Conservation (phyloP, 2,888 invertebrate genomes). For the Teleiodes luculella region DNA sequence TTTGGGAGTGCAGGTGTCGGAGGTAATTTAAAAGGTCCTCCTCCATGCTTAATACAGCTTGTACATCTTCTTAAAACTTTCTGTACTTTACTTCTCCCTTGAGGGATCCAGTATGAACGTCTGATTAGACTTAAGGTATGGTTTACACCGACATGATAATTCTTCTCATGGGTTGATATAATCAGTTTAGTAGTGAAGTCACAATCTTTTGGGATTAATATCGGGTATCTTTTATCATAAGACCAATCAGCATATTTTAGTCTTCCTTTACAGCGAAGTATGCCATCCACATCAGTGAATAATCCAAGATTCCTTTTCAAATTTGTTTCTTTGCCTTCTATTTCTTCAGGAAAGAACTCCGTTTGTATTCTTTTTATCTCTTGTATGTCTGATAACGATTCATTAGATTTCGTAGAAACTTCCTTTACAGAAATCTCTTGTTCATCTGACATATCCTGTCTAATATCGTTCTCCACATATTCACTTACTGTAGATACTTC, state of each 20-base stretch:
- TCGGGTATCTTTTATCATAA: slow-evolving; percentile 4
- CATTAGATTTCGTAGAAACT: too few species aligned
- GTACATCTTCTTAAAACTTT: neutral
- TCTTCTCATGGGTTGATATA: neutral
- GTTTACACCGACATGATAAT: slow-evolving; percentile 9
- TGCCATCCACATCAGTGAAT: too few species aligned
- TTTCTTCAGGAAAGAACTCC: too few species aligned
- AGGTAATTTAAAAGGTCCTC: slow-evolving; percentile 12
- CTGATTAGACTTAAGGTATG: slow-evolving; percentile 1
- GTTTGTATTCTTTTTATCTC: too few species aligned
- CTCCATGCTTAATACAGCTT: slow-evolving; percentile 4
- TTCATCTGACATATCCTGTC: too few species aligned
- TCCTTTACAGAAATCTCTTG: too few species aligned
- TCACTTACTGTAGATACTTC: too few species aligned
- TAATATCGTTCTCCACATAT: too few species aligned
- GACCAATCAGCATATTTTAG: too few species aligned
- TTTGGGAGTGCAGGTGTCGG: neutral
- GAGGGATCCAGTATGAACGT: slow-evolving; percentile 9
- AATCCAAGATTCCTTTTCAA: neutral
- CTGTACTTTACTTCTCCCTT: neutral
- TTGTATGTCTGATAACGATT: too few species aligned
- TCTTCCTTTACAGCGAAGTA: too few species aligned
- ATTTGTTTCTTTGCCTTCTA: too few species aligned
- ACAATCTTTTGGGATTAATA: neutral
- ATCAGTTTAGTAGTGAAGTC: neutral